These are phyloP conservation scores for Noctilio leporinus DNA, from an alignment of 2,113 vertebrate genomes.

Conservation along the genomic window DNA sequence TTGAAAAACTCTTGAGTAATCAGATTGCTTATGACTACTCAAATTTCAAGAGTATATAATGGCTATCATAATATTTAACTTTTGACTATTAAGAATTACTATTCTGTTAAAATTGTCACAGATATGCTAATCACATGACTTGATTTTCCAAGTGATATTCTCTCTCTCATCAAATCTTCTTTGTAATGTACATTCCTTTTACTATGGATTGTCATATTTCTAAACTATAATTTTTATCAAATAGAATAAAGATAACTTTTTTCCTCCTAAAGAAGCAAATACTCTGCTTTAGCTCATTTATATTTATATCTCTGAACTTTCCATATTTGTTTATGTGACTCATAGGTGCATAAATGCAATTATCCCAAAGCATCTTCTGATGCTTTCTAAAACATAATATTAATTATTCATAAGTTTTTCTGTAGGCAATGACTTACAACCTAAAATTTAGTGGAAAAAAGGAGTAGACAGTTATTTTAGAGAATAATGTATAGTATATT, in stretches of 20 bases:
- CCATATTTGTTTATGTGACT: conserved; percentile 13
- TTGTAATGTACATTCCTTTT: neutral
- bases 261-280: neutral
- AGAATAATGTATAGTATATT: neutral
- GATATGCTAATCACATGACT: neutral
- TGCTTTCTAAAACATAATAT: neutral
- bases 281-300: neutral
- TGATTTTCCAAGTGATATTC: neutral
- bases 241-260: neutral
- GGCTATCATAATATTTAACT: neutral
- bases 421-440: neutral
- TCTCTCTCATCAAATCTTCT: neutral
- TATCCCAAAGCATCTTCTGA: neutral
- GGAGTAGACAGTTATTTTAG: neutral
- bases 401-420: neutral
- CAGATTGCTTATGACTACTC: neutral
- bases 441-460: neutral
- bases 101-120: neutral
- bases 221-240: neutral
- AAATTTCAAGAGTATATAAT: neutral
- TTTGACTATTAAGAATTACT: neutral
- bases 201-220: neutral
- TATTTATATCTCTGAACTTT: neutral
- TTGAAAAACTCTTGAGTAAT: neutral
- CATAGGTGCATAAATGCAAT: neutral